A percentile compares a stretch with the other conserved stretches of the same genome.
Conservation (phyloP, 92 coral and sea anemone genomes). For the Actinernus sp. region DNA sequence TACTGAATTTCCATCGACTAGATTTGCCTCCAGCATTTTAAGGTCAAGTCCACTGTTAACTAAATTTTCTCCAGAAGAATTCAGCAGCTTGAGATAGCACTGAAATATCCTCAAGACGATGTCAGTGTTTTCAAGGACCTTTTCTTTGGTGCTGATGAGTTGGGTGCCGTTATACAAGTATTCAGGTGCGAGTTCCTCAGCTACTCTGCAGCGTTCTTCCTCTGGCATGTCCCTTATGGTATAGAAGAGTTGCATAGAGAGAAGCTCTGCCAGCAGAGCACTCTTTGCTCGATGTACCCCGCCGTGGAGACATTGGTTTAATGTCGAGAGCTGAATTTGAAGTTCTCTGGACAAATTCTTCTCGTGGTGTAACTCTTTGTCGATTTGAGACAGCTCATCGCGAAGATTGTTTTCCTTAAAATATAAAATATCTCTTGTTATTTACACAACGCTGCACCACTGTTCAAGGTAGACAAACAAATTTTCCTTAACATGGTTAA, state of each 20-base stretch:
- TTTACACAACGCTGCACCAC: too few relatives aligned
- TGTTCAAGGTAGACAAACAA: too few relatives aligned
- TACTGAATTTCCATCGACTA: constrained; percentile 1
- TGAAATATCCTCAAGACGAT: constrained; percentile 68
- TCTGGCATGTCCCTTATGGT: constrained; percentile 57
- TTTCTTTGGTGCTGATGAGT: constrained; percentile 27
- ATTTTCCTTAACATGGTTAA: too few relatives aligned
- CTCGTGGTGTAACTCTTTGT: constrained; percentile 74
- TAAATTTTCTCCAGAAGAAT: constrained; percentile 33
- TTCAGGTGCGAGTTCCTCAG: constrained; percentile 5
- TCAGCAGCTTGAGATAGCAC: constrained; percentile 64
- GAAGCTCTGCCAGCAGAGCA: constrained; percentile 73
- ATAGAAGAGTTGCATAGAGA: constrained; percentile 92
- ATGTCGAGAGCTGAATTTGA: constrained; percentile 47
- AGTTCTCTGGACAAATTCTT: constrained; percentile 38
- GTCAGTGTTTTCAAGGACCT: constrained; percentile 77
- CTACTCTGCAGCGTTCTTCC: constrained; percentile 21
- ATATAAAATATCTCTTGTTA: too few relatives aligned
- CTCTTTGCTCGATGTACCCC: constrained; percentile 65
- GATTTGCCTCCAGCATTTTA: constrained; percentile 2
- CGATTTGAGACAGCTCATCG: constrained; percentile 62
- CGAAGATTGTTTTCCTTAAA: constrained; percentile 38
- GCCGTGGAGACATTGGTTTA: constrained; percentile 43
- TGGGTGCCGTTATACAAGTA: constrained; percentile 8
- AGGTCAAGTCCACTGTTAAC: constrained; percentile 2